Percentiles rank a stretch among this genome's conserved stretches.
Conservation (phyloP, 37 sponge, comb jelly and placozoan genomes). For the Amphimedon queenslandica region DNA sequence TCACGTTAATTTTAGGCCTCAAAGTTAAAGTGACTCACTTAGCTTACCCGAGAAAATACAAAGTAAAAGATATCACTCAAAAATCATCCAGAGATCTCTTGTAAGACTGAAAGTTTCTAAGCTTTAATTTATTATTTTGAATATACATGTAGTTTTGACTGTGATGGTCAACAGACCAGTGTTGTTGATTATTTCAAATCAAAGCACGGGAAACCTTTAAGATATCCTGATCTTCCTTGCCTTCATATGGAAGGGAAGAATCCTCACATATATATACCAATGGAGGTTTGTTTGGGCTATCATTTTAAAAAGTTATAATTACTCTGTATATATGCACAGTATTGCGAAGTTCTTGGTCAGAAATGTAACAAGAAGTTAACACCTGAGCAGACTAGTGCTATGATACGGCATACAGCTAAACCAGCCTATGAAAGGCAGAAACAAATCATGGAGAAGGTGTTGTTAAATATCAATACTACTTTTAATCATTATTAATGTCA, state of each 20-base stretch:
- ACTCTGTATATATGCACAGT: background rate
- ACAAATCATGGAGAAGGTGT: slow-evolving; percentile 8
- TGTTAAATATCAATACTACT: slow-evolving; percentile 1
- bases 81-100: slow-evolving; percentile 6
- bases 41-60: slow-evolving; percentile 40
- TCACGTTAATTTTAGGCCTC: slow-evolving; percentile 37
- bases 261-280: slow-evolving; percentile 48
- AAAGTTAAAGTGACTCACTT: slow-evolving; percentile 55
- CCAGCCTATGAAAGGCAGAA: slow-evolving; percentile 42
- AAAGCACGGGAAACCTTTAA: slow-evolving; percentile 25
- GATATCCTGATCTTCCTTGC: slow-evolving; percentile 59
- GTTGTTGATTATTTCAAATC: slow-evolving; percentile 54
- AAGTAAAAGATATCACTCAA: slow-evolving; percentile 9
- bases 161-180: slow-evolving; percentile 23
- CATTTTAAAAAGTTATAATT: background rate
- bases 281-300: slow-evolving; percentile 31
- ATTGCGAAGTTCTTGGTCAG: slow-evolving; percentile 64
- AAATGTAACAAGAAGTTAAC: slow-evolving; percentile 52
- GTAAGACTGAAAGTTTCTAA: slow-evolving; percentile 1
- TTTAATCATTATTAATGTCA: background rate
- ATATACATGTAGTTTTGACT: background rate
- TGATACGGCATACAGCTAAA: slow-evolving; percentile 62
- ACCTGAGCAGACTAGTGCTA: slow-evolving; percentile 47
- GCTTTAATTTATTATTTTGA: no score
- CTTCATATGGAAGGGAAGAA: slow-evolving; percentile 45